Conservation (phyloP, 2,113 vertebrate species). For the Tychaedon coryphoeus region DNA sequence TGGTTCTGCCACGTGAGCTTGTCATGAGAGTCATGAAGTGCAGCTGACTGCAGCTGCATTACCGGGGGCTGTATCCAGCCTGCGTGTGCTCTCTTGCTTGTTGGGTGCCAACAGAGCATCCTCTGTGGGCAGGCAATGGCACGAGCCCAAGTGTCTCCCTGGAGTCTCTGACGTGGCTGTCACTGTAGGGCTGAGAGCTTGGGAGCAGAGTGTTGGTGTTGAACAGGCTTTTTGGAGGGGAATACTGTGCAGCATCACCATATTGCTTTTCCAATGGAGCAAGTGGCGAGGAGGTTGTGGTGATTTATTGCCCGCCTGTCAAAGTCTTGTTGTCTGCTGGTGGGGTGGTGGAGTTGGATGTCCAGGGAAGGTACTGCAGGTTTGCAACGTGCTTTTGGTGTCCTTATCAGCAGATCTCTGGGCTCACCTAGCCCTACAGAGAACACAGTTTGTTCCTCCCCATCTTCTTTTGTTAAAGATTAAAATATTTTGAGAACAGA, state of each 20-base stretch:
- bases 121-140: background rate
- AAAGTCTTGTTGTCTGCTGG: background rate
- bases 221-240: background rate
- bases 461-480: background rate
- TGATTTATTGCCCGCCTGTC: background rate
- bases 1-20: background rate
- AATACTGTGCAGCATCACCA: fast-evolving
- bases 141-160: background rate
- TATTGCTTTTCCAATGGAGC: background rate
- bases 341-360: background rate
- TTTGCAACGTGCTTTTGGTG: background rate
- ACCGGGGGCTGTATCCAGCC: background rate
- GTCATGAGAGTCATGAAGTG: background rate
- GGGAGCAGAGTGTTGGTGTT: background rate
- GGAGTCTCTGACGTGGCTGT: background rate
- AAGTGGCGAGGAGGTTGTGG: background rate
- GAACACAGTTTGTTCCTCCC: background rate
- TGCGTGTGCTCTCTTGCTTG: background rate
- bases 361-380: background rate
- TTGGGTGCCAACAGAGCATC: background rate
- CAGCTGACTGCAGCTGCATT: background rate
- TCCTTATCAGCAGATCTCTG: background rate
- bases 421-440: background rate
- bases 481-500: background rate
- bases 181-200: background rate